These are phyloP conservation scores for Plagodis dolabraria DNA, from an alignment of 2,888 invertebrate species.

Conservation along the genomic window DNA sequence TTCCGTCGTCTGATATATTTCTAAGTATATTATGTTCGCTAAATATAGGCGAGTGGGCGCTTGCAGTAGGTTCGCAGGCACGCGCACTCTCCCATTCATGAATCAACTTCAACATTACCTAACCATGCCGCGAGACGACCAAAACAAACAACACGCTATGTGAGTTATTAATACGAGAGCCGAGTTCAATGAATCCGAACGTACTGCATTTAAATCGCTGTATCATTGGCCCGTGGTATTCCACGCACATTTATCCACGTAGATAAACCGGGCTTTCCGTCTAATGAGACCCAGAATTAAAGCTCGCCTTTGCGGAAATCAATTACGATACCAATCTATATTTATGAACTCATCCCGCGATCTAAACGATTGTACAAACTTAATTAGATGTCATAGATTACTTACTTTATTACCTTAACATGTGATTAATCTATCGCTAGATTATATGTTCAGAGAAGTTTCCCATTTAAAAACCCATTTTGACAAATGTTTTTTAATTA, in stretches of 20 bases:
- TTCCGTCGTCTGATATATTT: conserved; percentile 78
- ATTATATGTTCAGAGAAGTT: conserved; percentile 59
- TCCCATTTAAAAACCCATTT: conserved; percentile 65
- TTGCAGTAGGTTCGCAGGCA: conserved; percentile 58
- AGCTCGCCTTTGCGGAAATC: conserved; percentile 58
- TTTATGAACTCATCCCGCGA: conserved; percentile 52
- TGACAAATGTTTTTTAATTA: conserved; percentile 78
- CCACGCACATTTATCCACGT: conserved; percentile 55
- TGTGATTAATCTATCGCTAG: conserved; percentile 62
- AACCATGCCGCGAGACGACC: conserved; percentile 69
- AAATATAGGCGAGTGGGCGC: conserved; percentile 72
- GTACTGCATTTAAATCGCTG: conserved; percentile 66
- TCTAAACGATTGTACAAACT: conserved; percentile 61
- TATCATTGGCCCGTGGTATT: conserved; percentile 55
- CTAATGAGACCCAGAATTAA: conserved; percentile 54
- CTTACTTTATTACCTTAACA: conserved; percentile 63
- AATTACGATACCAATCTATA: conserved; percentile 61
- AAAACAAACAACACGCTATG: conserved; percentile 76
- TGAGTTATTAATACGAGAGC: conserved; percentile 81
- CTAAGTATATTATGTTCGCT: conserved; percentile 74
- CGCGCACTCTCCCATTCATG: conserved; percentile 78
- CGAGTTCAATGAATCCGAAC: conserved; percentile 79
- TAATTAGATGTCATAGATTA: conserved; percentile 69
- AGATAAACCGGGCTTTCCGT: conserved; percentile 49
- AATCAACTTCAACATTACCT: conserved; percentile 83